Evolutionary conservation across 2,113 vertebrate species (phyloP).

Genomic region (Oncorhynchus mykiss): DNA sequence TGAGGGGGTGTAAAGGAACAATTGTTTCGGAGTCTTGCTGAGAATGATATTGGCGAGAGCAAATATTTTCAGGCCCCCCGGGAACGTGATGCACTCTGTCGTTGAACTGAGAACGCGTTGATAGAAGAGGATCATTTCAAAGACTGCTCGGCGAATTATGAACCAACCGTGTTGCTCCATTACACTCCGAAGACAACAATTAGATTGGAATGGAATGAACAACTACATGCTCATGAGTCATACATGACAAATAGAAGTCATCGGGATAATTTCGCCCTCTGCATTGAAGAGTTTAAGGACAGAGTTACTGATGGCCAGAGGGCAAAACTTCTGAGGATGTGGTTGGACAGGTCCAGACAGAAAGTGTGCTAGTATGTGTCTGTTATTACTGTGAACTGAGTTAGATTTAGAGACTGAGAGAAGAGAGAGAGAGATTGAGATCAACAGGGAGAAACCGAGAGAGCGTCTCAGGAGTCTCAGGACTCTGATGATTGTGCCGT

Average conservation of each 20-base stretch:
- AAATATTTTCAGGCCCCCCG: slow-evolving; percentile 43
- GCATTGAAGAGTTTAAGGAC: slow-evolving; percentile 26
- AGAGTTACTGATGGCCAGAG: slow-evolving; percentile 13
- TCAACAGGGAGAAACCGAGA: background rate
- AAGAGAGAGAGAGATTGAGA: too few species aligned
- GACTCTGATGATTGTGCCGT: slow-evolving; percentile 21
- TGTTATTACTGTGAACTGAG: too few species aligned
- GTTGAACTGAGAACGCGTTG: slow-evolving; percentile 6
- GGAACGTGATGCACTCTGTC: slow-evolving; percentile 31
- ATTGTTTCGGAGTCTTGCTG: background rate
- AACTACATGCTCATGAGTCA: slow-evolving; percentile 6
- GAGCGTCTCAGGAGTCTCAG: slow-evolving; percentile 11
- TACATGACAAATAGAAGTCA: background rate
- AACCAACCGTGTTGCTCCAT: slow-evolving; percentile 51
- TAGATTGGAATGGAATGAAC: slow-evolving; percentile 61
- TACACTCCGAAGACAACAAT: slow-evolving; percentile 47
- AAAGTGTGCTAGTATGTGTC: background rate
- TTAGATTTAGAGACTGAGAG: background rate
- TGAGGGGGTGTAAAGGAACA: background rate
- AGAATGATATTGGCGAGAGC: slow-evolving; percentile 31
- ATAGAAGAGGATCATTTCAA: slow-evolving; percentile 32
- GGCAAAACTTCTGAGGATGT: too few species aligned
- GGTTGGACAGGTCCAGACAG: background rate
- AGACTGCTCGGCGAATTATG: slow-evolving; percentile 37
- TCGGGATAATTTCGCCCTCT: slow-evolving; percentile 29